Base-by-base conservation (phyloP, 2,113 vertebrate genomes). In the Zingel zingel region DNA sequence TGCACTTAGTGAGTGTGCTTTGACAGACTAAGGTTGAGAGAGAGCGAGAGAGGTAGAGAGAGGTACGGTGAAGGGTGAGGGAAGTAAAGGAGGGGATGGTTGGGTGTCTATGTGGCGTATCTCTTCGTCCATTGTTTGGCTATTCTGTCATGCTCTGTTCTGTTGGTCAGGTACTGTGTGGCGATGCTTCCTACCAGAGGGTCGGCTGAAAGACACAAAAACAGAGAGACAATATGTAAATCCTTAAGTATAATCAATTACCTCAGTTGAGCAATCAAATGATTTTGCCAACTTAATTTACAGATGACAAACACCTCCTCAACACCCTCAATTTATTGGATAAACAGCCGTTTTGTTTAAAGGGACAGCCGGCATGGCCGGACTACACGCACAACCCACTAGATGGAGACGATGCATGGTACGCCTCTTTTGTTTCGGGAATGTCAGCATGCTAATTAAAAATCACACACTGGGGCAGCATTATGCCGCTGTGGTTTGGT, bases 1-100 rank as follows among this genome's bases (percentile, higher is more conserved):
- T 97, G 97, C 97, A 99, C 97, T 97, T 97, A 95, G 97, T 97
- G 97, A 98, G 94, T 98, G 97, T 99, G 98, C 97, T 97, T 97
- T 96, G 95, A 97, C 96, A 95, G 96, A 96, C 94, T 93, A 94
- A 93, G 90, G 91, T 84, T 70, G 85, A 88, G 81, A 91, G 66
- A 65, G 48, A 92, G 81, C 90, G 73, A 69, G 33, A 92, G 93
- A 92, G 94, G 88, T 89, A 92, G 91, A 92, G 82, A 93, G 94
- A 92, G 91, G 90, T 88, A 91, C 74, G 82, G 81, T 64, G 51
- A 25, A 43, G 50, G 36, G 39, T 3, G 75, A 27, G 76, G 73
- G 68, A 21, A 70, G 59, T 63, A 13, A 39, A 59, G 65, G 47
- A 36, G 65, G 19, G 62, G 83, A 12, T 0, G 39, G 73, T 18